phyloP scores from a whole-genome alignment of 2,113 vertebrate species.

The Phrynosoma blainvillii region DNA sequence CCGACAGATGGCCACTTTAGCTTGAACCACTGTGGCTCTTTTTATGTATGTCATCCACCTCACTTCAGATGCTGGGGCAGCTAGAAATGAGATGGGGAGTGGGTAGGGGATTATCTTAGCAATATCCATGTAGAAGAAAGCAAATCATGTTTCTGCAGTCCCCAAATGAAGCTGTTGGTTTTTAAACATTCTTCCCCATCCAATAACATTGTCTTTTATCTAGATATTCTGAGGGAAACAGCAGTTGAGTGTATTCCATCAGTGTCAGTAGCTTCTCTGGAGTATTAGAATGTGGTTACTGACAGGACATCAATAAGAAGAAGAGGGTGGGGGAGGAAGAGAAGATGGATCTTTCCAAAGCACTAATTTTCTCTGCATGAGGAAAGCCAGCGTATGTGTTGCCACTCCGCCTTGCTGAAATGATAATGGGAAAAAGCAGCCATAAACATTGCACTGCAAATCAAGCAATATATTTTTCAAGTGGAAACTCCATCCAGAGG shows the following conservation, averaged over 20 bases:
- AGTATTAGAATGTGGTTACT: slow-evolving; percentile 27
- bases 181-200: not conserved
- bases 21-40: not conserved
- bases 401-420: not conserved
- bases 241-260: slow-evolving; percentile 50
- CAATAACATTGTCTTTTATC: slow-evolving; percentile 44
- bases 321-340: too few relatives aligned
- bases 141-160: slow-evolving; percentile 46
- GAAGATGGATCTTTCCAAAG: slow-evolving; percentile 43
- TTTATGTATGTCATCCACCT: not conserved
- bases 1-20: too few relatives aligned
- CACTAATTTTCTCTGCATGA: slow-evolving; percentile 32
- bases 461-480: not conserved
- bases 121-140: slow-evolving; percentile 44
- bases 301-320: slow-evolving; percentile 35
- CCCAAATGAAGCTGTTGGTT: slow-evolving; percentile 1
- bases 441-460: not conserved
- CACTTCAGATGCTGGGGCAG: not conserved
- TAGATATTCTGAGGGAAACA: slow-evolving; percentile 27
- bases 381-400: slow-evolving; percentile 12
- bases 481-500: not conserved
- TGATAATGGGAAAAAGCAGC: slow-evolving; percentile 20
- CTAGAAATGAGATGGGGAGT: not conserved
- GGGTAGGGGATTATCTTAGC: not conserved
- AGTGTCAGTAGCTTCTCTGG: slow-evolving; percentile 45